Percentiles rank a stretch among this genome's conserved stretches.
These are phyloP conservation scores for Lordiphosa clarofinis DNA, from an alignment of 1,140 invertebrate species.

Conservation along the genomic window DNA sequence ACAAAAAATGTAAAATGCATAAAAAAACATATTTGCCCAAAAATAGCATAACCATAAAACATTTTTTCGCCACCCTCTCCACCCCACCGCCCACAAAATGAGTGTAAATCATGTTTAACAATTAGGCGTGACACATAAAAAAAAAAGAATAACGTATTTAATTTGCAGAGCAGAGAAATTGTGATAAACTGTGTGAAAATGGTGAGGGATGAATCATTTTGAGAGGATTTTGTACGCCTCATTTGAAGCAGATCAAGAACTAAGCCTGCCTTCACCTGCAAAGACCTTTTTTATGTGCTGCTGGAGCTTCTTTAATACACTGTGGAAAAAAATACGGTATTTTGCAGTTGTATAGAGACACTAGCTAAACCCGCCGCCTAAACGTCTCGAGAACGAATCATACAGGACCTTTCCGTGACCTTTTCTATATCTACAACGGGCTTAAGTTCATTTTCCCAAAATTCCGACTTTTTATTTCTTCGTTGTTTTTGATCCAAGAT, in stretches of 20 bases:
- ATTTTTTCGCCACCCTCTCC: too few species aligned
- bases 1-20: constrained; percentile 18
- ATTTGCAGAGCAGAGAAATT: constrained; percentile 24
- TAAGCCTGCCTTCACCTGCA: background rate
- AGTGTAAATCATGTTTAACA: constrained; percentile 68
- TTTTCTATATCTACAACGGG: too few species aligned
- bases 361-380: too few species aligned
- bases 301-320: too few species aligned
- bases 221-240: constrained; percentile 10
- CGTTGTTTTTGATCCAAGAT: too few species aligned
- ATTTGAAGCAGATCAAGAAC: constrained; percentile 15
- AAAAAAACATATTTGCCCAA: constrained; percentile 15
- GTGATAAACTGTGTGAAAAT: constrained; percentile 14
- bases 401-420: too few species aligned
- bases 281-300: background rate
- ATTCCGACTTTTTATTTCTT: too few species aligned
- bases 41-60: constrained; percentile 5
- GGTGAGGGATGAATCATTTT: constrained; percentile 7
- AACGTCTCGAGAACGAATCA: too few species aligned
- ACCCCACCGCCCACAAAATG: constrained; percentile 7
- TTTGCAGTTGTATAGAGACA: too few species aligned
- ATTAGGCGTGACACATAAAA: constrained; percentile 52
- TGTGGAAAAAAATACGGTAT: too few species aligned
- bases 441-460: too few species aligned
- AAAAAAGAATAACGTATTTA: constrained; percentile 42